phyloP scores from a whole-genome alignment of 1,140 invertebrate genomes.

The Trinorchestia longiramus region DNA sequence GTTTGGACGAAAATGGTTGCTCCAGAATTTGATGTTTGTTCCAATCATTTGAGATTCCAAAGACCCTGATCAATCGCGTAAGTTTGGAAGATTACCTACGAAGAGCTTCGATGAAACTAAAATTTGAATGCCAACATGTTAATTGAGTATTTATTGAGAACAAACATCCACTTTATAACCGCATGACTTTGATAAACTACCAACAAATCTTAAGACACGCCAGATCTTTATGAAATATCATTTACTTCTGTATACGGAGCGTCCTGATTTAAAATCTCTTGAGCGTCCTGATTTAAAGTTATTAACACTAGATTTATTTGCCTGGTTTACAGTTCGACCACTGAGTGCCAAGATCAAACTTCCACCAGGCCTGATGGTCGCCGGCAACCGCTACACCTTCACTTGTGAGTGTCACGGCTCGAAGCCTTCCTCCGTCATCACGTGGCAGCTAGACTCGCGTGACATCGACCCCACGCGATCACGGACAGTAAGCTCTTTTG shows the following conservation, averaged over 20 bases:
- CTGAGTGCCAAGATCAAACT: slow-evolving; percentile 60
- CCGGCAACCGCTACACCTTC: slow-evolving; percentile 69
- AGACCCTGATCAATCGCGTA: no score
- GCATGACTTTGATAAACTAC: not conserved
- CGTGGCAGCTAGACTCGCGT: slow-evolving; percentile 81
- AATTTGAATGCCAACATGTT: no score
- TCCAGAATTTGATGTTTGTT: no score
- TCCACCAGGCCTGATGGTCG: slow-evolving; percentile 43
- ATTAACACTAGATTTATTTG: not conserved
- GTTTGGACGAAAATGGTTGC: no score
- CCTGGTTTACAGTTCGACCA: slow-evolving; percentile 44
- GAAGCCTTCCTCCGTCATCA: slow-evolving; percentile 84
- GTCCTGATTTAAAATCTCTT: not conserved
- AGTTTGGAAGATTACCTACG: no score
- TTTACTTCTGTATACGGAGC: not conserved
- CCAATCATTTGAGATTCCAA: no score
- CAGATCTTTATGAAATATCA: not conserved
- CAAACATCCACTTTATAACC: not conserved
- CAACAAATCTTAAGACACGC: no score
- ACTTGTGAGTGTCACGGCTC: slow-evolving; percentile 86
- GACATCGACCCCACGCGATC: slow-evolving; percentile 57
- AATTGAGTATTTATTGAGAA: no score
- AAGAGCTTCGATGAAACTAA: no score
- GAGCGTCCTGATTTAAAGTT: not conserved
- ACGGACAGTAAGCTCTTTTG: slow-evolving; percentile 56